phyloP scores from a whole-genome alignment of 1,140 invertebrate species.

The Micrasema minimum region DNA sequence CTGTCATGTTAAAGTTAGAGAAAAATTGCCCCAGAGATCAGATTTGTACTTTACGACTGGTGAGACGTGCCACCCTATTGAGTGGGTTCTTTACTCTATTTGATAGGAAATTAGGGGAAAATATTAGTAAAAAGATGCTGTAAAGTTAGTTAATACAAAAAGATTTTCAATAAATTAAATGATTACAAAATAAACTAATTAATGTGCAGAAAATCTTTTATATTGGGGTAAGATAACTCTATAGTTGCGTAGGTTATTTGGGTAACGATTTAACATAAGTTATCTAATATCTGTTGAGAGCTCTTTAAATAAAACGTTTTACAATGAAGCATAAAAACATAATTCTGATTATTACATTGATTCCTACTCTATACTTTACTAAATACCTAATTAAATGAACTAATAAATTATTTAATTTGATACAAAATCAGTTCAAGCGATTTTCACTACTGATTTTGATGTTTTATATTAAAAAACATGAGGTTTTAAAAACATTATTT shows the following conservation, averaged over 20 bases:
- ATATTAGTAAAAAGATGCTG: constrained; percentile 5
- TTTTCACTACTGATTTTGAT: not conserved
- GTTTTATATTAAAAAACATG: not conserved
- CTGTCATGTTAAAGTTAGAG: not conserved
- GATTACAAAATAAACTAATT: not conserved
- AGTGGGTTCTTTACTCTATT: constrained; percentile 1
- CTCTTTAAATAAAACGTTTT: too few relatives aligned
- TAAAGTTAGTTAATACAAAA: too few relatives aligned
- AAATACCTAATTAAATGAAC: too few relatives aligned
- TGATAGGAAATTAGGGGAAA: constrained; percentile 23
- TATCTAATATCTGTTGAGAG: too few relatives aligned
- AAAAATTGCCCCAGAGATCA: constrained; percentile 1
- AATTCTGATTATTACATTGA: too few relatives aligned
- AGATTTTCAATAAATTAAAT: too few relatives aligned
- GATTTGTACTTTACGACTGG: constrained; percentile 7
- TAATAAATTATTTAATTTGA: too few relatives aligned
- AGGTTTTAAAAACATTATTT: too few relatives aligned
- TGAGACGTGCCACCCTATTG: constrained; percentile 11
- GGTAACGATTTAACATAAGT: too few relatives aligned
- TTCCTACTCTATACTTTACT: too few relatives aligned
- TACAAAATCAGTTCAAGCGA: constrained; percentile 2
- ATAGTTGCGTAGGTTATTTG: too few relatives aligned
- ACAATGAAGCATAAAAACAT: too few relatives aligned
- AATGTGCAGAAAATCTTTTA: constrained; percentile 28
- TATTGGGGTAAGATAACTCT: constrained; percentile 18